Evolutionary conservation across 2,113 vertebrate species (phyloP).

Genomic region (Motacilla tschutschensis): DNA sequence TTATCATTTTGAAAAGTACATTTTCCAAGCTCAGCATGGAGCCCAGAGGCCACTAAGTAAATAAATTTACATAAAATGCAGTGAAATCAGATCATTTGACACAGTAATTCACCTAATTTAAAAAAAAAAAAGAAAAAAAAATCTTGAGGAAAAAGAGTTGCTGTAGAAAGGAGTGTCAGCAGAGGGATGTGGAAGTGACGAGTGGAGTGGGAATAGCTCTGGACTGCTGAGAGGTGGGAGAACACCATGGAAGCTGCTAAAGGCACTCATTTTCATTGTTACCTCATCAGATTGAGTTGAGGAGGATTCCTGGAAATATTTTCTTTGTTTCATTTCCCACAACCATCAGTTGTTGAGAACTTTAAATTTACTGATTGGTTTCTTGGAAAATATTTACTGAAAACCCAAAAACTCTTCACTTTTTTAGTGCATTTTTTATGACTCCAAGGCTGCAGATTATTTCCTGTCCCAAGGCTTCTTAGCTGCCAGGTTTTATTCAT

Average conservation of each 20-base stretch:
- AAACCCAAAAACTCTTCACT: rapidly evolving
- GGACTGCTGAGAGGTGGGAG: rapidly evolving
- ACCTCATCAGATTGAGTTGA: not conserved
- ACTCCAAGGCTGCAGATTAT: not conserved
- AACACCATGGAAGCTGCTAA: not conserved
- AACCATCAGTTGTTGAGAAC: no score
- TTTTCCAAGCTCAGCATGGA: not conserved
- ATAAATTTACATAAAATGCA: not conserved
- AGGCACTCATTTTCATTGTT: rapidly evolving
- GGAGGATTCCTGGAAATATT: not conserved
- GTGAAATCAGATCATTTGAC: not conserved
- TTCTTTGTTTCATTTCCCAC: not conserved
- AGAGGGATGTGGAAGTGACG: not conserved
- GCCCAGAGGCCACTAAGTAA: not conserved
- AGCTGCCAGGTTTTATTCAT: rapidly evolving
- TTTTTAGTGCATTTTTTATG: not conserved
- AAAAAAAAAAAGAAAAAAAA: not conserved
- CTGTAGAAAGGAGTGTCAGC: not conserved
- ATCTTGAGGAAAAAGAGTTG: not conserved
- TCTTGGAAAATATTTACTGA: not conserved
- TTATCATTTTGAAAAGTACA: not conserved
- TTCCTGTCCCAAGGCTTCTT: not conserved
- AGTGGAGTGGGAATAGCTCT: not conserved
- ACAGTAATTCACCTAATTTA: not conserved
- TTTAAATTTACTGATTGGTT: rapidly evolving